These are phyloP conservation scores for Origma solitaria DNA, from an alignment of 2,113 vertebrate species.

Conservation along the genomic window DNA sequence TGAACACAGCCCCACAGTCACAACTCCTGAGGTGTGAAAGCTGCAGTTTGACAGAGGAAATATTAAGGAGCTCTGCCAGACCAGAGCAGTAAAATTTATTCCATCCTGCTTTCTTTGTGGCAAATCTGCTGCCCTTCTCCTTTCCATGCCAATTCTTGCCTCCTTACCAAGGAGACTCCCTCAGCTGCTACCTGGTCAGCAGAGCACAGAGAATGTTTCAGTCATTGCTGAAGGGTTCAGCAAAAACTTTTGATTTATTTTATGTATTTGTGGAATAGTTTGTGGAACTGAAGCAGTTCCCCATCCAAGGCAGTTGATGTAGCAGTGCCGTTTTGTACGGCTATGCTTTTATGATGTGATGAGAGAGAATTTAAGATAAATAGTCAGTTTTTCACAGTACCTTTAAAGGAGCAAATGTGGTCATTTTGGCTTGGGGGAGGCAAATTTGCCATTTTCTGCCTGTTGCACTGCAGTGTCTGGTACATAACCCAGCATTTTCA, in stretches of 20 bases:
- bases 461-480: not conserved
- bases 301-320: too few species aligned
- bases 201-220: not conserved
- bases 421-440: not conserved
- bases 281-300: not conserved
- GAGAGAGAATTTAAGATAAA: not conserved
- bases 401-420: not conserved
- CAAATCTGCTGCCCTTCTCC: not conserved
- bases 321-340: not conserved
- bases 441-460: not conserved
- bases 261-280: accelerated
- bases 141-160: accelerated
- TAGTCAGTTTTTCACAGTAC: not conserved
- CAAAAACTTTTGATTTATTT: not conserved
- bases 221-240: not conserved
- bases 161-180: not conserved
- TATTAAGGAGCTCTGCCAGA: not conserved
- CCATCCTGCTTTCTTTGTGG: not conserved
- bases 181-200: not conserved
- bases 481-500: not conserved
- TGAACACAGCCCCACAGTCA: not conserved
- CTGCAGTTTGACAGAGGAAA: not conserved
- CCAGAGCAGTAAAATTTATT: not conserved
- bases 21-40: not conserved
- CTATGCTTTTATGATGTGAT: accelerated